Percentiles rank a stretch among this genome's conserved stretches.
phyloP scores from a whole-genome alignment of 2,113 vertebrate genomes.

The Acanthisitta chloris region DNA sequence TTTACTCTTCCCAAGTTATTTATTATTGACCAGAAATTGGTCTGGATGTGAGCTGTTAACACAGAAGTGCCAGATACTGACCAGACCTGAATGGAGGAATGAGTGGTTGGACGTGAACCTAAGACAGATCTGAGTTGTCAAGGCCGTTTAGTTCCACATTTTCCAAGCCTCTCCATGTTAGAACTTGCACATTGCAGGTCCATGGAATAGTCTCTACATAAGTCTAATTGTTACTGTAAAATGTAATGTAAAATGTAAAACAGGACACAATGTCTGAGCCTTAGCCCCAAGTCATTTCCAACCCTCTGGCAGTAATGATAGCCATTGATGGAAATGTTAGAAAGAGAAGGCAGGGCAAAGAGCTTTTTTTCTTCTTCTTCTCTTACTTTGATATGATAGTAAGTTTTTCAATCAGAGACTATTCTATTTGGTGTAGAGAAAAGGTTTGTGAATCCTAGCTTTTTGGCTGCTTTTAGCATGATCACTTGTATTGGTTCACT shows the following conservation, averaged over 20 bases:
- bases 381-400: background rate
- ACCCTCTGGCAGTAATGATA: background rate
- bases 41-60: background rate
- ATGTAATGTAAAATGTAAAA: background rate
- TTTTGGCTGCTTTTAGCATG: background rate
- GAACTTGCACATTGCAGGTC: background rate
- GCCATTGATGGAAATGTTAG: background rate
- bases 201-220: background rate
- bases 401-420: background rate
- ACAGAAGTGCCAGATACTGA: background rate
- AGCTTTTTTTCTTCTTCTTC: background rate
- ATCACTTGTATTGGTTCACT: background rate
- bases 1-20: constrained; percentile 13
- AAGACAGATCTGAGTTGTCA: background rate
- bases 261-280: background rate
- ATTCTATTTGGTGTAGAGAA: background rate
- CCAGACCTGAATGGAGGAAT: background rate
- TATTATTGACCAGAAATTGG: constrained; percentile 22
- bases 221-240: background rate
- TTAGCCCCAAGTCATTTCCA: background rate
- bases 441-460: background rate
- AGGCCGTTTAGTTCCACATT: background rate
- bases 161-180: background rate
- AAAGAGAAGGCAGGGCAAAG: background rate
- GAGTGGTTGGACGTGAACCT: background rate